Evolutionary conservation across 2,888 invertebrate genomes (phyloP).

Genomic region (Sympetrum striolatum): DNA sequence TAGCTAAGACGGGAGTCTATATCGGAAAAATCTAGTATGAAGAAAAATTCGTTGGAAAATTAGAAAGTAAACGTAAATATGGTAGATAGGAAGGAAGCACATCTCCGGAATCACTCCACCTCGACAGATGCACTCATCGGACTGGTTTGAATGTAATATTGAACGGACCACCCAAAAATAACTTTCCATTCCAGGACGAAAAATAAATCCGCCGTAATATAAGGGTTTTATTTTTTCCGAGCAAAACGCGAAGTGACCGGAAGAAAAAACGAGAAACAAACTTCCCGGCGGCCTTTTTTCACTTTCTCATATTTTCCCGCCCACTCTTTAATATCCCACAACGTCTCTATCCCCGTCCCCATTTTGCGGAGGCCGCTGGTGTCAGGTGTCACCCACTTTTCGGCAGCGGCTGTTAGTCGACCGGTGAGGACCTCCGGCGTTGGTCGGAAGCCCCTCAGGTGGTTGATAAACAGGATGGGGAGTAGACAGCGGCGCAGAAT

Average conservation of each 20-base stretch:
- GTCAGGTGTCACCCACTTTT: constrained; percentile 38
- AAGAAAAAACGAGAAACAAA: background rate
- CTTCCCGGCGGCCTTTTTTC: background rate
- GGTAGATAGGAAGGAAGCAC: too few species aligned
- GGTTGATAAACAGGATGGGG: constrained; percentile 37
- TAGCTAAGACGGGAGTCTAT: too few species aligned
- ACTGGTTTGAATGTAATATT: background rate
- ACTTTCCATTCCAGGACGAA: background rate
- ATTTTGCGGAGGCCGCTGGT: constrained; percentile 3
- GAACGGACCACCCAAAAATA: background rate
- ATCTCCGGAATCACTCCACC: too few species aligned
- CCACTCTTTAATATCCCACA: background rate
- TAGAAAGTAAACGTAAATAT: too few species aligned
- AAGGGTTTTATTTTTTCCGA: background rate
- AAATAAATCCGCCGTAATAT: background rate
- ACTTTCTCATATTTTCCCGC: background rate
- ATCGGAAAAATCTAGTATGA: too few species aligned
- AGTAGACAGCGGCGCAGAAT: constrained; percentile 28
- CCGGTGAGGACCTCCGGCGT: constrained; percentile 29
- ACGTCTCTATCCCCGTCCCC: background rate
- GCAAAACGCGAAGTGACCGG: background rate
- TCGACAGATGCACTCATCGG: background rate
- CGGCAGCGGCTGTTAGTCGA: constrained; percentile 23
- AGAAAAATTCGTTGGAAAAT: too few species aligned
- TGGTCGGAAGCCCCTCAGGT: constrained; percentile 23